These are phyloP conservation scores for Falcaria lacertinaria DNA, from an alignment of 2,888 invertebrate genomes.

Conservation along the genomic window DNA sequence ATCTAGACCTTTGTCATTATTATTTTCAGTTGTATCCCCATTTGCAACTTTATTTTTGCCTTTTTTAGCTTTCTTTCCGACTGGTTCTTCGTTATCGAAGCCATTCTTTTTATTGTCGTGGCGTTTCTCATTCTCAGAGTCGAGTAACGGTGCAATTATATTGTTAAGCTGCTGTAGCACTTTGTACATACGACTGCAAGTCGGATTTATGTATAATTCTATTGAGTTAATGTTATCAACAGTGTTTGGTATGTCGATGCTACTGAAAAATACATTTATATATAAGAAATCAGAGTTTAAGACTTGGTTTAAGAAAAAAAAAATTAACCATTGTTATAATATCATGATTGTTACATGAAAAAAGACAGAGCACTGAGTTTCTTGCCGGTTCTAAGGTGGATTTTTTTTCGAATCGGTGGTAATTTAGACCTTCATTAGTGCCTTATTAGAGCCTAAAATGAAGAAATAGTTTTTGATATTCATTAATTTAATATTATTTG, in stretches of 20 bases:
- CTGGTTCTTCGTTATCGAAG: slow-evolving; percentile 15
- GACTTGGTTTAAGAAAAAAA: too few species aligned
- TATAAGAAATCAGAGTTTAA: too few species aligned
- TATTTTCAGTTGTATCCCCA: neutral
- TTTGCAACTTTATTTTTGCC: neutral
- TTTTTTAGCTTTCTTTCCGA: slow-evolving; percentile 17
- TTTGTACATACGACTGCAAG: slow-evolving; percentile 42
- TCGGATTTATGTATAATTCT: slow-evolving; percentile 18
- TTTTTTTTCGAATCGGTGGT: too few species aligned
- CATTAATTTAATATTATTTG: too few species aligned
- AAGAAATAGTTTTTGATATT: too few species aligned
- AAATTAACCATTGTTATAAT: too few species aligned
- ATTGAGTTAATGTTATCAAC: slow-evolving; percentile 24
- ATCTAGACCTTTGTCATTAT: neutral
- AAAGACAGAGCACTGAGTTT: too few species aligned
- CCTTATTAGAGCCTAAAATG: too few species aligned
- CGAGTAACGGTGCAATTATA: slow-evolving; percentile 32
- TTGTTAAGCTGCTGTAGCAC: slow-evolving; percentile 39
- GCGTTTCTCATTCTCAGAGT: slow-evolving; percentile 7
- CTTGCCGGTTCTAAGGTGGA: too few species aligned
- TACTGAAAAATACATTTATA: slow-evolving; percentile 35
- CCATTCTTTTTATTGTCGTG: slow-evolving; percentile 17
- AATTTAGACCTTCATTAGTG: too few species aligned
- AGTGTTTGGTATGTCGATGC: slow-evolving; percentile 24
- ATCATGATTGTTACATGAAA: too few species aligned